Evolutionary conservation across 2,888 invertebrate species (phyloP).

Genomic region (Auanema sp.): DNA sequence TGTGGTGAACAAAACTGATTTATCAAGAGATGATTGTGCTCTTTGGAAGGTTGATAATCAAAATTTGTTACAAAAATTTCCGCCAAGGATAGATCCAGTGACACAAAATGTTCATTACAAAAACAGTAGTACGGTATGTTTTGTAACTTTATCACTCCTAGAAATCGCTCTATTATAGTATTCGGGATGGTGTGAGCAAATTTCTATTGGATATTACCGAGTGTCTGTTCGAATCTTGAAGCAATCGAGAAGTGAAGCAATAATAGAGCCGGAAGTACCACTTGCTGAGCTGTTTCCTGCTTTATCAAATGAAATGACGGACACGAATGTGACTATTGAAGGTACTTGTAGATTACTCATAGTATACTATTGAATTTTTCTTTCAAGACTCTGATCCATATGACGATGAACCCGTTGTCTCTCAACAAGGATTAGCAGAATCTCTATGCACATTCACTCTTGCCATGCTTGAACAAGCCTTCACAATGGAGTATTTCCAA

Average conservation of each 20-base stretch:
- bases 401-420: background rate
- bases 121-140: slow-evolving; percentile 46
- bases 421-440: background rate
- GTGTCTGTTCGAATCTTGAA: slow-evolving; percentile 44
- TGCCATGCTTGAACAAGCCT: slow-evolving; percentile 25
- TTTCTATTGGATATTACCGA: slow-evolving; percentile 49
- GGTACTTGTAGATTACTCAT: too few species aligned
- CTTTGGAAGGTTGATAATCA: slow-evolving; percentile 63
- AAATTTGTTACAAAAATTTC: slow-evolving; percentile 62
- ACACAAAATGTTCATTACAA: slow-evolving; percentile 34
- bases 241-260: slow-evolving; percentile 47
- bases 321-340: slow-evolving; percentile 15
- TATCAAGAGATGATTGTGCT: slow-evolving; percentile 54
- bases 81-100: slow-evolving; percentile 30
- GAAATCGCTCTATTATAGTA: slow-evolving; percentile 46
- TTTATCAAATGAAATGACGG: slow-evolving; percentile 27
- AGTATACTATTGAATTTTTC: too few species aligned
- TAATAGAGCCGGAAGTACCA: slow-evolving; percentile 54
- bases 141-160: background rate
- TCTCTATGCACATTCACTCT: slow-evolving; percentile 20
- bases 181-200: slow-evolving; percentile 63
- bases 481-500: slow-evolving; percentile 31
- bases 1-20: slow-evolving; percentile 57
- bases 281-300: slow-evolving; percentile 55
- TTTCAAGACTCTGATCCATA: too few species aligned